phyloP scores from a whole-genome alignment of 2,888 invertebrate genomes.

The Ligdia adustata region DNA sequence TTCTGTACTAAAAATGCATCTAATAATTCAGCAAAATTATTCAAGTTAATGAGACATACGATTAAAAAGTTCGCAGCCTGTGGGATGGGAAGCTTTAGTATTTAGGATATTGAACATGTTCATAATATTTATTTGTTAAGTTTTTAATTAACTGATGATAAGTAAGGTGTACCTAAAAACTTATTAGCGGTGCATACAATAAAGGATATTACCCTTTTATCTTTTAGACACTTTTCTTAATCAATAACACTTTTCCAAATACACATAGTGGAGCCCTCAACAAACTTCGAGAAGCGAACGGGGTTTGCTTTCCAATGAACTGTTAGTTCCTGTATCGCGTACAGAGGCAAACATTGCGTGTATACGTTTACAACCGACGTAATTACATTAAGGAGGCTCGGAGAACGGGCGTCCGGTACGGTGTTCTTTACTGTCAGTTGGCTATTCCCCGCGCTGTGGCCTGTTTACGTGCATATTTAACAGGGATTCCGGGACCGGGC shows the following conservation, averaged over 20 bases:
- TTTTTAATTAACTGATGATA: too few species aligned
- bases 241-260: constrained; percentile 15
- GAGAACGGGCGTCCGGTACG: constrained; percentile 37
- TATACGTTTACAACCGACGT: constrained; percentile 46
- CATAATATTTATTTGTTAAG: too few species aligned
- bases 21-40: too few species aligned
- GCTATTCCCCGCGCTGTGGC: constrained; percentile 56
- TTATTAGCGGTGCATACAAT: too few species aligned
- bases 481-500: constrained; percentile 41
- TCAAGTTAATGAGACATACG: too few species aligned
- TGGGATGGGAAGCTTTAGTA: too few species aligned
- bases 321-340: constrained; percentile 32
- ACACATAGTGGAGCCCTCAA: constrained; percentile 10
- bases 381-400: constrained; percentile 64
- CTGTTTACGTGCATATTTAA: constrained; percentile 69
- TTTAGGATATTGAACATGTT: too few species aligned
- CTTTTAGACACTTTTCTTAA: constrained; percentile 7
- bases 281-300: constrained; percentile 16
- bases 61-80: too few species aligned
- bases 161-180: too few species aligned
- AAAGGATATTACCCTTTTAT: too few species aligned
- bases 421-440: constrained; percentile 54
- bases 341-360: constrained; percentile 38
- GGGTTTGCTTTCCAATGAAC: constrained; percentile 35
- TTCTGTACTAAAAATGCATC: too few species aligned